Conservation (phyloP, 53 echinoderm and acorn worm species). For the Paracentrotus lividus region DNA sequence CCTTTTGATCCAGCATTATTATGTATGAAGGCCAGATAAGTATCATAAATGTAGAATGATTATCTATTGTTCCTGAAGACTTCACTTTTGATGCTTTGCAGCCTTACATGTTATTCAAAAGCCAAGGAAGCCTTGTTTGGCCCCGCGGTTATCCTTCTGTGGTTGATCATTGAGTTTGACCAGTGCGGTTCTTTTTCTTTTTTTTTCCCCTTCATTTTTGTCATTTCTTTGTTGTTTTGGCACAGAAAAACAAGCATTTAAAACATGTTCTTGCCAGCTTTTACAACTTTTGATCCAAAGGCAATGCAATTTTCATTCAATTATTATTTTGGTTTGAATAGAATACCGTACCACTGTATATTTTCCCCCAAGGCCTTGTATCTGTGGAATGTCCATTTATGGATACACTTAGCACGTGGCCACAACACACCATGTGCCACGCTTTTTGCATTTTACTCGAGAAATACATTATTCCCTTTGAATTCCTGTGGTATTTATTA, state of each 20-base stretch:
- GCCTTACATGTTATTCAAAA: background rate
- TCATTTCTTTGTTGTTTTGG: background rate
- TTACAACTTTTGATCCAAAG: too few species aligned
- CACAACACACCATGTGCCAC: too few species aligned
- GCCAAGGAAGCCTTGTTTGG: constrained; percentile 15
- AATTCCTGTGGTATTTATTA: too few species aligned
- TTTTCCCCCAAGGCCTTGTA: too few species aligned
- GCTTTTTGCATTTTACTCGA: too few species aligned
- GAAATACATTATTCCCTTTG: too few species aligned
- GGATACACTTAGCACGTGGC: too few species aligned
- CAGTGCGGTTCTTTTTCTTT: background rate
- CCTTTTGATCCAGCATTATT: background rate
- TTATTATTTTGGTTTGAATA: too few species aligned
- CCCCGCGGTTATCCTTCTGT: background rate
- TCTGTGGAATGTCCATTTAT: too few species aligned
- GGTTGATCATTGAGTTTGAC: background rate
- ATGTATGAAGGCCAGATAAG: background rate
- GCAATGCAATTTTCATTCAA: too few species aligned
- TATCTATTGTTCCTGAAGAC: background rate
- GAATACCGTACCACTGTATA: too few species aligned
- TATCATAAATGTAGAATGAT: background rate
- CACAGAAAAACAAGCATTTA: background rate
- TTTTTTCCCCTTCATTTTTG: background rate
- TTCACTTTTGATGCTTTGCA: background rate
- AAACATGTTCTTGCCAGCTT: too few species aligned